Evolutionary conservation across 2,113 vertebrate genomes (phyloP).

Genomic region (Rostratula benghalensis): DNA sequence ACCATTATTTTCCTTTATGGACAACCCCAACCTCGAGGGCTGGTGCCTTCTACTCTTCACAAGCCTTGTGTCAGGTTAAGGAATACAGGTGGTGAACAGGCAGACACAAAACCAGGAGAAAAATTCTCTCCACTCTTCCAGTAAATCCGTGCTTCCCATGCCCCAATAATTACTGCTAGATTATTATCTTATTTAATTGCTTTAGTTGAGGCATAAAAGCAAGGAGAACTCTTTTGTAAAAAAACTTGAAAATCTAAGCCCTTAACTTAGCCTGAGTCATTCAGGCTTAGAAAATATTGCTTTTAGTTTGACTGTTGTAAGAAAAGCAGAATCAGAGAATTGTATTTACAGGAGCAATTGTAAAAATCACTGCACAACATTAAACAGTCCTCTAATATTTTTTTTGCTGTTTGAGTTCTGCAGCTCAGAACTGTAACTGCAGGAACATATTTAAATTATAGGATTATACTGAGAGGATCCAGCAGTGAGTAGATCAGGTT

Average conservation of each 20-base stretch:
- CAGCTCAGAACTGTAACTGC: not conserved
- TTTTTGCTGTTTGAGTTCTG: not conserved
- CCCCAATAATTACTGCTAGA: not conserved
- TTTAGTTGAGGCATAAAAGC: not conserved
- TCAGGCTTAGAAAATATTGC: not conserved
- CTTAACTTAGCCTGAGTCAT: not conserved
- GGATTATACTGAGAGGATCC: not conserved
- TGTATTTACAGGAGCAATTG: not conserved
- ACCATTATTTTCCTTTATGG: not conserved
- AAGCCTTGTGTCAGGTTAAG: not conserved
- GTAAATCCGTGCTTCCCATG: not conserved
- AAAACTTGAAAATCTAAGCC: not conserved
- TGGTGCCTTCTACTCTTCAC: not conserved
- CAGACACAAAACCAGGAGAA: not conserved
- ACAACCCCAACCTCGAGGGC: not conserved
- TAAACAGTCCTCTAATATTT: not conserved
- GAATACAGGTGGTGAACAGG: not conserved
- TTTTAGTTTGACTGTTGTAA: not conserved
- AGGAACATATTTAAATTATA: not conserved
- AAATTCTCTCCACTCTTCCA: not conserved
- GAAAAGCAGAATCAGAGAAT: not conserved
- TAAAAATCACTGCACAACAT: not conserved
- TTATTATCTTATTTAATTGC: not conserved
- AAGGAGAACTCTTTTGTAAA: not conserved
- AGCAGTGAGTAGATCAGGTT: not conserved